These are phyloP conservation scores for Pachypeltis micranthus DNA, from an alignment of 1,140 invertebrate species.

Conservation along the genomic window DNA sequence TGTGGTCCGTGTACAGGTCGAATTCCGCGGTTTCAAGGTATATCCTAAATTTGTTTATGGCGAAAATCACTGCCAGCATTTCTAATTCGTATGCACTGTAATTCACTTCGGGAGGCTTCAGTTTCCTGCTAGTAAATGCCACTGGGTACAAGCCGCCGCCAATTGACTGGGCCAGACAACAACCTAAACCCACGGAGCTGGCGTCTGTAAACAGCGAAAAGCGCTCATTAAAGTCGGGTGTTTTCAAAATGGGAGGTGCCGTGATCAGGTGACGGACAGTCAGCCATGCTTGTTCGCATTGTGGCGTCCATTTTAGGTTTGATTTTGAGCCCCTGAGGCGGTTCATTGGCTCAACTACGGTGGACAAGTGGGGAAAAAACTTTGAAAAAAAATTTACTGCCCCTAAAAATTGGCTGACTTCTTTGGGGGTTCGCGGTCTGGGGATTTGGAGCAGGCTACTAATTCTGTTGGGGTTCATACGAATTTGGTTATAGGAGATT, in stretches of 20 bases:
- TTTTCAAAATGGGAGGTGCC: not conserved
- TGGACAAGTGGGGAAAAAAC: not conserved
- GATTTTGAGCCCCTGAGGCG: too few relatives aligned
- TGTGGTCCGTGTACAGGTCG: constrained; percentile 4
- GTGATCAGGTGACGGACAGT: not conserved
- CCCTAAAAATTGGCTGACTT: not conserved
- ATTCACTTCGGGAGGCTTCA: not conserved
- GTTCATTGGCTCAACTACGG: not conserved
- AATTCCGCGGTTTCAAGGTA: constrained; percentile 1
- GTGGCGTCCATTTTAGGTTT: not conserved
- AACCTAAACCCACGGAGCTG: not conserved
- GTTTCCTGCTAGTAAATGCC: not conserved
- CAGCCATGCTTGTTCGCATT: not conserved
- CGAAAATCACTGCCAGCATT: not conserved
- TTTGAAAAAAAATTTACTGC: not conserved
- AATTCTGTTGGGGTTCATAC: constrained; percentile 12
- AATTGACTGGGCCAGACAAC: not conserved
- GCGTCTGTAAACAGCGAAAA: not conserved
- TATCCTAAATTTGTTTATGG: not conserved
- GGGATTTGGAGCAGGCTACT: constrained; percentile 17
- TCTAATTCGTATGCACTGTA: not conserved
- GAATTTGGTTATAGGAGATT: constrained; percentile 1
- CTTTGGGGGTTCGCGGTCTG: constrained; percentile 11
- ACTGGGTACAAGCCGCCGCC: not conserved
- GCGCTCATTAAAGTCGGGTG: not conserved